Evolutionary conservation across 2,888 invertebrate species (phyloP), one percentile per base, ranked within the genome.

Genomic region (Metalampra italica): DNA sequence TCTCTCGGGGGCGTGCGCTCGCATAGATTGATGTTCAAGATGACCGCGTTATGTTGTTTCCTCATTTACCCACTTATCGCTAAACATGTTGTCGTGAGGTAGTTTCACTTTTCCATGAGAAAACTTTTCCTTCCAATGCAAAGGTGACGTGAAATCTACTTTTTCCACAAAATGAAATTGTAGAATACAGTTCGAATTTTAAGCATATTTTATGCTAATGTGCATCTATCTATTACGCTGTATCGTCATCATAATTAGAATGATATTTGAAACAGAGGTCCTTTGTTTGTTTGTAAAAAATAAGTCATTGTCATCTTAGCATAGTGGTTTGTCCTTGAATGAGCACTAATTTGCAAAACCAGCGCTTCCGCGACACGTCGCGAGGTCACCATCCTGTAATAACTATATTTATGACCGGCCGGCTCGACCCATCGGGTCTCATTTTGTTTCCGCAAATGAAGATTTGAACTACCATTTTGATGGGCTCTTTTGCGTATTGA

Each of bases 321-420:
- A 39, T 40, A 14, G 11, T 13, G 7, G 30, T 32, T 55, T 51
- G 68, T 74, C 78, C 81, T 79, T 78, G 72, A 69, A 57, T 7
- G 9, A 13, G 39, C 66, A 66, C 53, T 54, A 82, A 87, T 85
- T 89, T 81, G 85, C 86, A 76, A 79, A 67, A 64, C 66, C 2
- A 68, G 76, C 64, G 63, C 54, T 68, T 72, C 60, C 68, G 60
- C 65, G 61, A 65, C 60, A 62, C 60, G 53, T 48, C 53, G 52
- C 45, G 67, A 72, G 74, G 70, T 68, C 65, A 42, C 9, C 40
- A 54, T 55, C 51, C 49, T 68, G 65, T 71, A 66, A 66, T 66
- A 63, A 62, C 61, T 59, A 63, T 70, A 63, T 64, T 66, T 62
- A 67, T 61, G 60, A 59, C 53, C 51, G 54, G 51, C 64, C 59